These are phyloP conservation scores for Coptodon bakossiorum DNA, from an alignment of 2,113 vertebrate species.

Conservation along the genomic window DNA sequence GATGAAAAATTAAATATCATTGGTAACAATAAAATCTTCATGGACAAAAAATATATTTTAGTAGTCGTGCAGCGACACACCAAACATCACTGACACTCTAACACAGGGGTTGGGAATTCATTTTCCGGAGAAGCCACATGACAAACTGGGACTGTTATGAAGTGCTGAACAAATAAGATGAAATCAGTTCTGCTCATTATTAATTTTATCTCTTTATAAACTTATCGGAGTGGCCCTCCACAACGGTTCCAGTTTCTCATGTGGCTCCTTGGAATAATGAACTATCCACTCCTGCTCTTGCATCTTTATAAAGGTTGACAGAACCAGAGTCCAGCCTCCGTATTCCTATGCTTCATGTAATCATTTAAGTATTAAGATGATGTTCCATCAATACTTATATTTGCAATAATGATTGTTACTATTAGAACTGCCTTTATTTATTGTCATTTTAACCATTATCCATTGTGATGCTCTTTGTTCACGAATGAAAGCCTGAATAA, in stretches of 20 bases:
- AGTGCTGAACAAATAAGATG: neutral
- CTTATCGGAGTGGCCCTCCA: neutral
- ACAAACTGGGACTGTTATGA: neutral
- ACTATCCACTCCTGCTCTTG: neutral
- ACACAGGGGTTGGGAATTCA: neutral
- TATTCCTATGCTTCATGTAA: neutral
- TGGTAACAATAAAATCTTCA: neutral
- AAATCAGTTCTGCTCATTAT: neutral
- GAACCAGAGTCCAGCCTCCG: neutral
- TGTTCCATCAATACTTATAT: neutral
- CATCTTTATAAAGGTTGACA: neutral
- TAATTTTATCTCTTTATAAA: neutral
- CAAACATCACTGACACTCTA: neutral
- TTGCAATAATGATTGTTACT: neutral
- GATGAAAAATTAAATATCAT: neutral
- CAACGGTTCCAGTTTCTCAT: neutral
- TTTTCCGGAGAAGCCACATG: neutral
- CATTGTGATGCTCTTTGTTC: neutral
- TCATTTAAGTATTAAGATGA: neutral
- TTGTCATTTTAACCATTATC: neutral
- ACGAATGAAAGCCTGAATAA: neutral
- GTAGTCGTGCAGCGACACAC: neutral
- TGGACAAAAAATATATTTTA: neutral
- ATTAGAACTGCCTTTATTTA: neutral
- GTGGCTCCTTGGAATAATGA: neutral